phyloP scores from a whole-genome alignment of 1,140 invertebrate species.

The Teleopsis dalmanni region DNA sequence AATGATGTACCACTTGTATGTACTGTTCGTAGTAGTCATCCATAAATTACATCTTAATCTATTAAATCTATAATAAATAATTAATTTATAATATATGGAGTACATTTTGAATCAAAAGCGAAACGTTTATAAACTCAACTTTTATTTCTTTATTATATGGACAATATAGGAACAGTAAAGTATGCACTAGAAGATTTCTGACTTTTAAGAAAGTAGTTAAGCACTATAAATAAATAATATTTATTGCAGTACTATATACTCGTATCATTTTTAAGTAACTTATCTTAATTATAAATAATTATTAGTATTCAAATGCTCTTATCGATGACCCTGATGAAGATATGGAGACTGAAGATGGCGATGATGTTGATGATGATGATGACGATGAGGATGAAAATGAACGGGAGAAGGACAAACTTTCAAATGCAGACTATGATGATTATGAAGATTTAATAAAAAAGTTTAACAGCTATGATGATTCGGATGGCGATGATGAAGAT shows the following conservation, averaged over 20 bases:
- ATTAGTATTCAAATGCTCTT: conserved; percentile 26
- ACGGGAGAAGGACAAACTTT: conserved; percentile 10
- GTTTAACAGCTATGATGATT: conserved; percentile 4
- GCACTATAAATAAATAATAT: no score
- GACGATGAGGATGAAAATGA: conserved; percentile 15
- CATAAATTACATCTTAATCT: no score
- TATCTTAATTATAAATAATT: conserved; percentile 1
- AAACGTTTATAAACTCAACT: no score
- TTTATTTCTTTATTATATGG: no score
- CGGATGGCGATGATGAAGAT: conserved; percentile 11
- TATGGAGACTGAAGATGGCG: conserved; percentile 23
- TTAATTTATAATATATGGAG: no score
- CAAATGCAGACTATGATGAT: conserved; percentile 15
- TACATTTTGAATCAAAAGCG: no score
- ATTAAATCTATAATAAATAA: no score
- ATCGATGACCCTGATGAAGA: conserved; percentile 19
- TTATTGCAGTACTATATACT: not conserved
- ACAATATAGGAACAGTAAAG: not conserved
- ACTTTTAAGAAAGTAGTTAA: not conserved
- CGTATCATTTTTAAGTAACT: not conserved
- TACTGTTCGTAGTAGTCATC: no score
- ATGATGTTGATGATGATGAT: conserved; percentile 15
- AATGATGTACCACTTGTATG: no score
- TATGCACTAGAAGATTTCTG: not conserved
- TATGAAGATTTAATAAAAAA: conserved; percentile 5